Base-by-base conservation (phyloP, 2,113 vertebrate species). In the Amphilophus citrinellus region DNA sequence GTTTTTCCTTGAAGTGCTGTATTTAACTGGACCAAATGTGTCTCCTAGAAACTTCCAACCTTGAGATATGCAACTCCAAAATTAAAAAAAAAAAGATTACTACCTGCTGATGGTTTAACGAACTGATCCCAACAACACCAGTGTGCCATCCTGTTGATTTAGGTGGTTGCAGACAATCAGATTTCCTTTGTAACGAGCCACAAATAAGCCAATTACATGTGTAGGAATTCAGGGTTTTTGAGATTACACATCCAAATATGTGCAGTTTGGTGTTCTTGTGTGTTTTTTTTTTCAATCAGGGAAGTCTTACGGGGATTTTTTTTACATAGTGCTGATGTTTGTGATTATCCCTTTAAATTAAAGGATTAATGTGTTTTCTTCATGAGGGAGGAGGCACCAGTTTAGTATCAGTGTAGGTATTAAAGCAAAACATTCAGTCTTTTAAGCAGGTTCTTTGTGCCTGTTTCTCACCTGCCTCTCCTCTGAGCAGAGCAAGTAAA, bases 401-500 rank as follows among this genome's bases (percentile, higher is more conserved):
- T 62, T 30, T 65, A 27, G 75, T 68, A 17, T 53, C 27, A 13
- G 37, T 44, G n/a, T 75, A 1, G 10, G 13, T 18, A 27, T 76
- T 60, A 24, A 42, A 59, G 53, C 6, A 3, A 24, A 4, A 68
- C 22, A 27, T 14, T 27, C 61, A 32, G 24, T 13, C 56, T 80
- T 56, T 71, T 11, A 58, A 90, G 84, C 77, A 15, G 65, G 2
- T 30, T 86, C 32, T 65, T 50, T 35, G 20, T 73, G 80, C n/a
- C 50, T 86, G 77, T 59, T 80, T 87, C 88, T 89, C 88, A 86
- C 84, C 85, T 77, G 82, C 87, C 83, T 88, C 84, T 83, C 80
- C 87, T 86, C 65, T 20, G 11, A 83, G 63, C 84, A 17, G 89
- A 91, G 87, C 94, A 91, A 87, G 93, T 93, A 92, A 92, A 84